Evolutionary conservation across 1,140 invertebrate species (phyloP).

Genomic region (Chrysopa pallens): DNA sequence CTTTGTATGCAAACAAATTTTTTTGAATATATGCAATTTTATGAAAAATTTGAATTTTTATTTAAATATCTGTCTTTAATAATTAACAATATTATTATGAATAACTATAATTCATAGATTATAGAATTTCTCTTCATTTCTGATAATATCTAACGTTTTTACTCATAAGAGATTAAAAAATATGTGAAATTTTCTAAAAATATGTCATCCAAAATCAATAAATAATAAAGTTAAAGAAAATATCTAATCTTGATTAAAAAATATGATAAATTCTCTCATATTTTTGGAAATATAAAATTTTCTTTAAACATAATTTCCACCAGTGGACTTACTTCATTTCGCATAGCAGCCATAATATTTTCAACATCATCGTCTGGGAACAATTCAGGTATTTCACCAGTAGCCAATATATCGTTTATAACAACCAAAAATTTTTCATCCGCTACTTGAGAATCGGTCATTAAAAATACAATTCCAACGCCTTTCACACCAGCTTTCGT

Average conservation of each 20-base stretch:
- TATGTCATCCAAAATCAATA: too few relatives aligned
- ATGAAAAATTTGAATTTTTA: too few relatives aligned
- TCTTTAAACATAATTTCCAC: conserved; percentile 8
- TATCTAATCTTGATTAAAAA: neutral
- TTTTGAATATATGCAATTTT: too few relatives aligned
- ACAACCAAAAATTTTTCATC: conserved; percentile 84
- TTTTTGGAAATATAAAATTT: neutral
- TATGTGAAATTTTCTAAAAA: too few relatives aligned
- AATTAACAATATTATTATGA: too few relatives aligned
- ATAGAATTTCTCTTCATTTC: too few relatives aligned
- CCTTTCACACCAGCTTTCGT: conserved; percentile 76
- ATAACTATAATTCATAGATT: too few relatives aligned
- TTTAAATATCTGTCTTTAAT: too few relatives aligned
- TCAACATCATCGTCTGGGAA: conserved; percentile 84
- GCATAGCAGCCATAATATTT: conserved; percentile 62
- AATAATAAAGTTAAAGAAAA: too few relatives aligned
- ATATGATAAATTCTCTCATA: neutral
- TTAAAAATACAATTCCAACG: conserved; percentile 68
- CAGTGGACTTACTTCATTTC: conserved; percentile 58
- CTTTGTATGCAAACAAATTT: too few relatives aligned
- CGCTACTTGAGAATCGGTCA: conserved; percentile 85
- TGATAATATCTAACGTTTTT: too few relatives aligned
- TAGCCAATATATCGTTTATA: conserved; percentile 85
- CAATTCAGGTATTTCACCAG: conserved; percentile 83
- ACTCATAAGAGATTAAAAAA: too few relatives aligned